Evolutionary conservation across 2,888 invertebrate species (phyloP).

Genomic region (Euspilapteryx auroguttella): DNA sequence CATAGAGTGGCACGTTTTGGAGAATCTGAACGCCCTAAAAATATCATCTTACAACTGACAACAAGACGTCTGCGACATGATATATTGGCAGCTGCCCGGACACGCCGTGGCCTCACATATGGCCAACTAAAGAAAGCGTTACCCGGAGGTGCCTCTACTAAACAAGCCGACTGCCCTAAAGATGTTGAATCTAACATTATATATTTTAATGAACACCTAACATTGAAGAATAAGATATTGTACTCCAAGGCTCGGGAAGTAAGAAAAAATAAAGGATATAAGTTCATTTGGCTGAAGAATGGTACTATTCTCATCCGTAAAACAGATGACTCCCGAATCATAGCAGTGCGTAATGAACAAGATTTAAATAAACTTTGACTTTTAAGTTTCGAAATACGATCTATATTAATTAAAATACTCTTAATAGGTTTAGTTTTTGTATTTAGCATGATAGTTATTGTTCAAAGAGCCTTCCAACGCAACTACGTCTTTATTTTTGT

Average conservation of each 20-base stretch:
- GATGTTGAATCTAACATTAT: no score
- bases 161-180: no score
- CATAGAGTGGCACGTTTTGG: constrained; percentile 5
- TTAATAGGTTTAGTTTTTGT: no score
- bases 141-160: neutral
- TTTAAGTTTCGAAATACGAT: no score
- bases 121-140: neutral
- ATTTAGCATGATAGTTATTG: no score
- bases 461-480: no score
- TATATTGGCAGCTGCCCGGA: constrained; percentile 5
- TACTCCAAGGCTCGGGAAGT: constrained; percentile 1
- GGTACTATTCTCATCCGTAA: constrained; percentile 4
- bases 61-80: constrained; percentile 5
- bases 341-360: constrained; percentile 1
- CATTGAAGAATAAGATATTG: constrained; percentile 4
- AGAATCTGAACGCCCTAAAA: constrained; percentile 4
- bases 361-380: no score
- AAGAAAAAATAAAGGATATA: neutral
- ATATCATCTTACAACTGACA: constrained; percentile 7
- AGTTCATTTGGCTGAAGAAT: constrained; percentile 4
- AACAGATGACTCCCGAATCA: constrained; percentile 1
- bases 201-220: constrained; percentile 6
- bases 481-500: no score
- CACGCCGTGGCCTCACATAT: constrained; percentile 4
- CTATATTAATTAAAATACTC: no score